These are phyloP conservation scores for Galeruca laticollis DNA, from an alignment of 2,888 invertebrate genomes.

Conservation along the genomic window DNA sequence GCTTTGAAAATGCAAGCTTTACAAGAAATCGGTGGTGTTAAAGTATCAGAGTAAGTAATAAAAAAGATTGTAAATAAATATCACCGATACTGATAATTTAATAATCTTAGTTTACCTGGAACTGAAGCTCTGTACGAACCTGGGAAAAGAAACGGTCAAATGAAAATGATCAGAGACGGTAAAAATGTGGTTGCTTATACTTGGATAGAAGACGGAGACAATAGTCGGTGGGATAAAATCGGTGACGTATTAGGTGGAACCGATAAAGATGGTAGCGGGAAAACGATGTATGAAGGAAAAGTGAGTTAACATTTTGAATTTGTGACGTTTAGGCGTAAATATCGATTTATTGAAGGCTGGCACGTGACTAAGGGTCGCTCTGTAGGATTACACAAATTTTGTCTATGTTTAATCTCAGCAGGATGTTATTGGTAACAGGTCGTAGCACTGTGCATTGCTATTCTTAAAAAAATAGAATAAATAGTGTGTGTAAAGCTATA, in stretches of 20 bases:
- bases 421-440: no score
- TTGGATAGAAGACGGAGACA: conserved; percentile 76
- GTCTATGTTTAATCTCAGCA: no score
- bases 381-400: no score
- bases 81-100: no score
- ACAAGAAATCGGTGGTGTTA: conserved; percentile 86
- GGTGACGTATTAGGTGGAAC: conserved; percentile 90
- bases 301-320: no score
- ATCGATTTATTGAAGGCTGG: no score
- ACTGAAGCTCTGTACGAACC: conserved; percentile 81
- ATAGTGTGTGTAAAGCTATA: no score
- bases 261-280: conserved; percentile 75
- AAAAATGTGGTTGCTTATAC: conserved; percentile 82
- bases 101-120: conserved; percentile 78
- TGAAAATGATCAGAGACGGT: conserved; percentile 84
- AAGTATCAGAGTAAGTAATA: conserved; percentile 80
- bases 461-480: no score
- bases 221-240: conserved; percentile 80
- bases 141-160: conserved; percentile 86
- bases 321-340: no score
- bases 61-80: no score
- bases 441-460: no score
- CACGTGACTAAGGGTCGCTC: no score
- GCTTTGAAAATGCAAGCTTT: conserved; percentile 73
- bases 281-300: conserved; percentile 86